phyloP scores from a whole-genome alignment of 2,113 vertebrate genomes.

The Apus apus region DNA sequence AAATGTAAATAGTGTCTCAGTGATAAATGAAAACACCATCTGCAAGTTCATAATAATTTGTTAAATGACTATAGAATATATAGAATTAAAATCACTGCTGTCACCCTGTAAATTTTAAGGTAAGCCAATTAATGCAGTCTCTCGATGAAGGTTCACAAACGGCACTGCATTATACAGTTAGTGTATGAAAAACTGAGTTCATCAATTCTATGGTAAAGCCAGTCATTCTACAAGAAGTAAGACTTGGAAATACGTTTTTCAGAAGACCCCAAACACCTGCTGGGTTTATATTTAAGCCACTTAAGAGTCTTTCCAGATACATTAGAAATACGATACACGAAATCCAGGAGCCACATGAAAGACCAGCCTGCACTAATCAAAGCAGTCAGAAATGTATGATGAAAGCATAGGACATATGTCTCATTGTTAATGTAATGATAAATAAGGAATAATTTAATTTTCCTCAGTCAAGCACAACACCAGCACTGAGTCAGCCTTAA shows the following conservation, averaged over 20 bases:
- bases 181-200: neutral
- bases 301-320: neutral
- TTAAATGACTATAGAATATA: neutral
- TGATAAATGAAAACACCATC: conserved; percentile 14
- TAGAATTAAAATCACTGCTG: neutral
- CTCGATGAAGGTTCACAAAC: neutral
- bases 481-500: neutral
- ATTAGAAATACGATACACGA: neutral
- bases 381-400: neutral
- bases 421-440: neutral
- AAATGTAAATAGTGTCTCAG: neutral
- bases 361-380: neutral
- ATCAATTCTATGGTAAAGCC: neutral
- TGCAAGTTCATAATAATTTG: conserved; percentile 14
- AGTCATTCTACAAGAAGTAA: neutral
- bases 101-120: neutral
- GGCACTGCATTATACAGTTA: neutral
- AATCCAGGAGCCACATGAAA: neutral
- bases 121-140: neutral
- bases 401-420: neutral
- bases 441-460: neutral
- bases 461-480: neutral
- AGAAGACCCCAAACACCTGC: neutral
- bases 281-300: neutral
- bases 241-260: neutral